These are phyloP conservation scores for Urophycis tenuis DNA, from an alignment of 2,797 vertebrate genomes.

Conservation along the genomic window DNA sequence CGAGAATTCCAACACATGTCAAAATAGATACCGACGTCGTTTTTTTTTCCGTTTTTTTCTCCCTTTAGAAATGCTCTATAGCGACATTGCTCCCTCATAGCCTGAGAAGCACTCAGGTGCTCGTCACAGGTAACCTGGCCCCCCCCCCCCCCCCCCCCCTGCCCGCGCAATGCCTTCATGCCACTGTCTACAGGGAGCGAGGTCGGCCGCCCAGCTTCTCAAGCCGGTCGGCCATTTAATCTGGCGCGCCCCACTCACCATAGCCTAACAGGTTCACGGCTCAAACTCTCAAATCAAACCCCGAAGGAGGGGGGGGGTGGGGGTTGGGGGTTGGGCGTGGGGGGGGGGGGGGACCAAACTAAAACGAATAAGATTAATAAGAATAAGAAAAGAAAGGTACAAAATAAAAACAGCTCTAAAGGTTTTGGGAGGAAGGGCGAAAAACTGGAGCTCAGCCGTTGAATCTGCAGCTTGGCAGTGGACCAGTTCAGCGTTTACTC, in stretches of 20 bases:
- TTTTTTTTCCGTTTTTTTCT: too few species aligned
- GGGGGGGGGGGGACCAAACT: too few species aligned
- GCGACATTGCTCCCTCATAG: conserved; percentile 58
- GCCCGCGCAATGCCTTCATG: background rate
- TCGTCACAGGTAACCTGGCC: conserved; percentile 53
- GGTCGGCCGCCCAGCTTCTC: conserved; percentile 59
- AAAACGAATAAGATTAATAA: conserved; percentile 13
- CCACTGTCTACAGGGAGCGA: conserved; percentile 55
- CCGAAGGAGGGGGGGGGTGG: too few species aligned
- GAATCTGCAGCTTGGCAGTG: conserved; percentile 74
- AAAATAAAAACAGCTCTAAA: conserved; percentile 57
- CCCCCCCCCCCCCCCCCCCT: conserved; percentile 38
- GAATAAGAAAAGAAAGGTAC: conserved; percentile 37
- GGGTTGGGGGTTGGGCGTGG: too few species aligned
- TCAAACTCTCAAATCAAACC: conserved; percentile 44
- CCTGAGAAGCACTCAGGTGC: conserved; percentile 63
- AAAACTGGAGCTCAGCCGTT: conserved; percentile 59
- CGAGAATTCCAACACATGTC: conserved; percentile 57
- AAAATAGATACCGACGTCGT: conserved; percentile 48
- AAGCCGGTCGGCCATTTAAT: conserved; percentile 52
- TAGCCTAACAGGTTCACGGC: conserved; percentile 60
- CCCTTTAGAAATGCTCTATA: conserved; percentile 50
- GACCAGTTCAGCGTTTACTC: conserved; percentile 73
- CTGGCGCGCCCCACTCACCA: conserved; percentile 60
- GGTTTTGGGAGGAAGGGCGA: conserved; percentile 67